Evolutionary conservation across 2,113 vertebrate genomes (phyloP).

Genomic region (Brienomyrus brachyistius): DNA sequence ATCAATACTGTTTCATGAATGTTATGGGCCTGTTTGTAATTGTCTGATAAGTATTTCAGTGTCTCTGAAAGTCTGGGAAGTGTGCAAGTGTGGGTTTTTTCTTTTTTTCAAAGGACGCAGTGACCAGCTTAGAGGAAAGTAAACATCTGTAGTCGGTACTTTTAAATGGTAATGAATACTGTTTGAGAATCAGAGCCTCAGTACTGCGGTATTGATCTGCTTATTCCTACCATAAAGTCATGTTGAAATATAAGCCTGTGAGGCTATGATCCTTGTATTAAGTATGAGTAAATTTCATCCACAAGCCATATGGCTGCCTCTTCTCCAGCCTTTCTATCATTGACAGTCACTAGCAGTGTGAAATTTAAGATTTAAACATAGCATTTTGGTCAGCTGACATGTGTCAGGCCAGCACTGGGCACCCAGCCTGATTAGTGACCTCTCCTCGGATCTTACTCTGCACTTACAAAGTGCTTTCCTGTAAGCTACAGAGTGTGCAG

Average conservation of each 20-base stretch:
- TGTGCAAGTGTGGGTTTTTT: not conserved
- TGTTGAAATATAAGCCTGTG: not conserved
- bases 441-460: not conserved
- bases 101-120: not conserved
- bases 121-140: not conserved
- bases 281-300: not conserved
- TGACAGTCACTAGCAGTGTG: not conserved
- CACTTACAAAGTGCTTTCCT: not conserved
- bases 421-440: not conserved
- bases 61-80: not conserved
- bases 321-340: not conserved
- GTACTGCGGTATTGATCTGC: not conserved
- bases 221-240: not conserved
- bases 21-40: not conserved
- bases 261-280: not conserved
- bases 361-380: not conserved
- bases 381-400: not conserved
- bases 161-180: constrained; percentile 3
- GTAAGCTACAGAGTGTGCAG: not conserved
- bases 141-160: not conserved
- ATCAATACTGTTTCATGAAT: not conserved
- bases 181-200: not conserved
- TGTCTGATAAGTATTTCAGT: not conserved
- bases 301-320: not conserved
- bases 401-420: not conserved